Base-by-base conservation (phyloP, 2,113 vertebrate species). In the Poeciliopsis turrubarensis region DNA sequence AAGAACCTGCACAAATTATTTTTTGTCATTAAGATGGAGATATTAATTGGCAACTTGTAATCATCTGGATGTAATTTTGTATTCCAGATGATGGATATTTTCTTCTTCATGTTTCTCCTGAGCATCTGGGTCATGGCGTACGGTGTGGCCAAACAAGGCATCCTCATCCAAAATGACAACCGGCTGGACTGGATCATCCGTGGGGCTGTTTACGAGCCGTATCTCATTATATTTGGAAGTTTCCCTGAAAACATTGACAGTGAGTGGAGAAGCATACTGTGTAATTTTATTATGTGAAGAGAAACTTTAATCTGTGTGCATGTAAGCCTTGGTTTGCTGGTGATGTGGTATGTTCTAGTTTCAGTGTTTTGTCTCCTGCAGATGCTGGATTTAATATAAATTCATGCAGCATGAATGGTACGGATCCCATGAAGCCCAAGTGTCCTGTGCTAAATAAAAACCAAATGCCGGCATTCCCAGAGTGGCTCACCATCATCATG, bases 81-180 rank as follows among this genome's bases (percentile, higher is more conserved):
- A 15, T n/a, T 77, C 60, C 93, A 99, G 98, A 96, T 99, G 95
- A 97, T 94, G 94, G 98, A 99, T 8, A 89, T 99, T 93, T 99
- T 99, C 94, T 98, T 99, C 94, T 99, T 99, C 90, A 95, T 99
- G 93, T 99, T 99, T 91, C 92, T 99, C 79, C 85, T 99, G 89
- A 96, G 96, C 5, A 97, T 99, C 87, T 98, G 97, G 96, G 96
- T 99, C 12, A 95, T 99, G 81, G 98, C 98, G 26, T 99, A 97
- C 0, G 98, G 98, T 0, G 98, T 99, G 57, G 97, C 98, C 88
- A 98, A 96, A 86, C 98, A 99, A 85, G 96, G 96, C 66, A 98
- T 99, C 85, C 95, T 99, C 78, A 97, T 98, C 75, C 93, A 98
- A 86, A 99, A 99, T 0, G 98, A 99, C 88, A 74, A 91, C 0